Percentiles rank a stretch among this genome's conserved stretches.
Conservation (phyloP, 2,797 vertebrate genomes). For the Heterohyrax brucei region DNA sequence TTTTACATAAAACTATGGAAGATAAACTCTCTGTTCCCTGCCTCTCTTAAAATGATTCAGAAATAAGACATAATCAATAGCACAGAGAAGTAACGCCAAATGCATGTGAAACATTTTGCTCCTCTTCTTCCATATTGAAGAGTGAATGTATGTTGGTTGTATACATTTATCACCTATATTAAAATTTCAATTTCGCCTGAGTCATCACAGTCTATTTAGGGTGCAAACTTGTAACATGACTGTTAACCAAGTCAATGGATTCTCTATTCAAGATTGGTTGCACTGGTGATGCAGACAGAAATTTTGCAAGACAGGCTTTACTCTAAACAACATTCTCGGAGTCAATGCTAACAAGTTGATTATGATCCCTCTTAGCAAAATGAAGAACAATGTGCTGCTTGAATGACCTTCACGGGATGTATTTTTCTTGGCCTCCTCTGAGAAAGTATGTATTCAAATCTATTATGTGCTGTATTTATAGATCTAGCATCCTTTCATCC, state of each 20-base stretch:
- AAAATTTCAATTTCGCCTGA: background rate
- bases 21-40: background rate
- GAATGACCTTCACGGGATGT: background rate
- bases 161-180: background rate
- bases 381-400: background rate
- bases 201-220: background rate
- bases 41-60: background rate
- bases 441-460: background rate
- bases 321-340: background rate
- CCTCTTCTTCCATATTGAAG: background rate
- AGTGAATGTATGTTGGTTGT: background rate
- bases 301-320: background rate
- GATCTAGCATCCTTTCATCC: background rate
- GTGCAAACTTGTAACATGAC: background rate
- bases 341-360: background rate
- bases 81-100: background rate
- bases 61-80: background rate
- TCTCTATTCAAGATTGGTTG: background rate
- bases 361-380: background rate
- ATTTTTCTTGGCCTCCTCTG: background rate
- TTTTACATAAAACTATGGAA: background rate
- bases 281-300: background rate
- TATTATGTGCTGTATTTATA: background rate
- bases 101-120: background rate
- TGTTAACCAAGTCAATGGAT: background rate